Evolutionary conservation across 2,797 vertebrate species (phyloP), one percentile per base, ranked within the genome.

Genomic region (Oceanodroma leucorhoa): DNA sequence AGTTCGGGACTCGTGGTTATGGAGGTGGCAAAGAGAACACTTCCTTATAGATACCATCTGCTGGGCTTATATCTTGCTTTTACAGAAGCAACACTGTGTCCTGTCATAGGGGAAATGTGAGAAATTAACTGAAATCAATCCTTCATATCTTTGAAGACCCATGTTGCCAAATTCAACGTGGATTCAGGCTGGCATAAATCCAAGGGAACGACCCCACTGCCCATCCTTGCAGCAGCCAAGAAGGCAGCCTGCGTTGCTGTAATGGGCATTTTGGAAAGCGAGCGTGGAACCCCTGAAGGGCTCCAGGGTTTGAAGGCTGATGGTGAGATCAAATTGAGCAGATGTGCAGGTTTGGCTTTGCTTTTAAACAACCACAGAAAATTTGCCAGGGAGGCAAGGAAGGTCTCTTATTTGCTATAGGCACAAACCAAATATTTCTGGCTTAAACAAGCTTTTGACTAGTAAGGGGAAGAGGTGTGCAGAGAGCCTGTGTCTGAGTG

Each of bases 21-120:
- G 45, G 53, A 91, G 61, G 9, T 93, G 84, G 79, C 87, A 92
- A 94, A 94, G 79, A 95, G 94, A 92, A 69, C 69, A 96, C 87
- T 97, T 97, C 96, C 93, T 92, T 90, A 82, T n/a, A 94, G 96
- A 96, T 96, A 97, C 61, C 82, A 96, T 96, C 96, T 96, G 38
- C 82, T 93, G 90, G 77, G 57, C 34, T 87, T 62, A 5, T 96
- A 94, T 96, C 96, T 96, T 91, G 40, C 73, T 91, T 75, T 92
- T 85, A 94, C 94, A 97, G 90, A 94, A 94, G 53, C 62, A 57
- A 60, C 70, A 18, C 34, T 36, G 14, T 70, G 92, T 57, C 61
- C 67, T 61, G 75, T 46, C 36, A 40, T 11, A 85, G 61, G 43
- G 62, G 83, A 94, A 87, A 95, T 30, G 48, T 19, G 24, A 96